Conservation (phyloP, 2,888 invertebrate genomes). For the Cantharis rustica region DNA sequence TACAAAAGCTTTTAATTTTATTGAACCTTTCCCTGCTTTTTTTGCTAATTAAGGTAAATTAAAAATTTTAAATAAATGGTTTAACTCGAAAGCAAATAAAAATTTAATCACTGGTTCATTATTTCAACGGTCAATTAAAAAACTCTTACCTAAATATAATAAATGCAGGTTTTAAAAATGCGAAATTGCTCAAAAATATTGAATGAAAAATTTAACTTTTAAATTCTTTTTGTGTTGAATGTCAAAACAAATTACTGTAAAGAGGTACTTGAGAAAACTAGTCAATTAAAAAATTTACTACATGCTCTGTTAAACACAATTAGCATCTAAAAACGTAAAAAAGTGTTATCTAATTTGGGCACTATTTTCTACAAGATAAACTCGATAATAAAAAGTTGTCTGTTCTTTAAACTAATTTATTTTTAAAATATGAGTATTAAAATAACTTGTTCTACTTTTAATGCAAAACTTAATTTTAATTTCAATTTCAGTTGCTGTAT, state of each 20-base stretch:
- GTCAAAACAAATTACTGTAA: not conserved
- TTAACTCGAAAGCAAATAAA: not conserved
- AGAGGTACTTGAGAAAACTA: not conserved
- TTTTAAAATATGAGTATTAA: not conserved
- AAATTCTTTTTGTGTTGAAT: not conserved
- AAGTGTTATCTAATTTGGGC: not conserved
- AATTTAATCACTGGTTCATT: not conserved
- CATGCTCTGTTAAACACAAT: not conserved
- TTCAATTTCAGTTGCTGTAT: not conserved
- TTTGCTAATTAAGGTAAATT: not conserved
- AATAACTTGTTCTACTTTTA: not conserved
- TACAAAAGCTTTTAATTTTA: not conserved
- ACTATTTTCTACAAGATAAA: not conserved
- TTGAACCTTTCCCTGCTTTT: not conserved
- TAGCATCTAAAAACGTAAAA: not conserved
- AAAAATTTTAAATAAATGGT: not conserved
- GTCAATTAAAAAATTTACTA: not conserved
- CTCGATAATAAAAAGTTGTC: not conserved
- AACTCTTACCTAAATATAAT: not conserved
- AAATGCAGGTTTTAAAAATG: not conserved
- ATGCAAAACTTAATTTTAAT: not conserved
- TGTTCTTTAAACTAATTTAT: not conserved
- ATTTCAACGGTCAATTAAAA: not conserved
- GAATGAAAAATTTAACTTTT: not conserved
- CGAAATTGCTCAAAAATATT: not conserved